Evolutionary conservation across 1,140 invertebrate genomes (phyloP).

Genomic region (Gerris buenoi): DNA sequence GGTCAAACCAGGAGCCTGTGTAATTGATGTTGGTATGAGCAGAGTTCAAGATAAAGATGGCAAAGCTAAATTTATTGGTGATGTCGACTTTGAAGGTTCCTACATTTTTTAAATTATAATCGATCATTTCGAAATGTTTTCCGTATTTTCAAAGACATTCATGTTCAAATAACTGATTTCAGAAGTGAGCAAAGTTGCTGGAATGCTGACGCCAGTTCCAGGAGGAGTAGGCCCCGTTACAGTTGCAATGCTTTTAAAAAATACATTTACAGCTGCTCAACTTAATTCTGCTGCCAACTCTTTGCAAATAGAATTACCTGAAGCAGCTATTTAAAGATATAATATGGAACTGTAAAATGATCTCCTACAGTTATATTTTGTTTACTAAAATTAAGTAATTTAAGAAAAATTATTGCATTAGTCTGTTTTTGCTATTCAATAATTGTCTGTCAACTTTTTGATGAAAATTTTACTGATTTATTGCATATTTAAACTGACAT

Average conservation of each 20-base stretch:
- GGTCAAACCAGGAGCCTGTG: slow-evolving; percentile 71
- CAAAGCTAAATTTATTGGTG: slow-evolving; percentile 63
- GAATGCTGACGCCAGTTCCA: slow-evolving; percentile 69
- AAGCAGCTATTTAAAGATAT: too few relatives aligned
- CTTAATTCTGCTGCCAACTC: background rate
- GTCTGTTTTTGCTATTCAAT: too few relatives aligned
- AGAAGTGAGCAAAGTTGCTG: slow-evolving; percentile 58
- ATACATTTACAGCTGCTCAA: slow-evolving; percentile 26
- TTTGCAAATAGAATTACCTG: background rate
- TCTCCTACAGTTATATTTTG: too few relatives aligned
- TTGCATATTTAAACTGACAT: too few relatives aligned
- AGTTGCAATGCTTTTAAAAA: slow-evolving; percentile 74
- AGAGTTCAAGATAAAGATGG: slow-evolving; percentile 43
- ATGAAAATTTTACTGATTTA: too few relatives aligned
- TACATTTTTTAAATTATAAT: background rate
- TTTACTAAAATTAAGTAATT: too few relatives aligned
- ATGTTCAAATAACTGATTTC: too few relatives aligned
- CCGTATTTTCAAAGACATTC: too few relatives aligned
- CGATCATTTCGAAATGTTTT: too few relatives aligned
- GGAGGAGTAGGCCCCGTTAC: slow-evolving; percentile 83
- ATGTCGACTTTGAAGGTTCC: slow-evolving; percentile 69
- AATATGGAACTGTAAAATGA: too few relatives aligned
- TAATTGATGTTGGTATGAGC: slow-evolving; percentile 80
- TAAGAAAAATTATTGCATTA: too few relatives aligned
- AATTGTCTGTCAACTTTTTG: too few relatives aligned